These are phyloP conservation scores for Lithophane socia DNA, from an alignment of 2,888 invertebrate genomes.

Conservation along the genomic window DNA sequence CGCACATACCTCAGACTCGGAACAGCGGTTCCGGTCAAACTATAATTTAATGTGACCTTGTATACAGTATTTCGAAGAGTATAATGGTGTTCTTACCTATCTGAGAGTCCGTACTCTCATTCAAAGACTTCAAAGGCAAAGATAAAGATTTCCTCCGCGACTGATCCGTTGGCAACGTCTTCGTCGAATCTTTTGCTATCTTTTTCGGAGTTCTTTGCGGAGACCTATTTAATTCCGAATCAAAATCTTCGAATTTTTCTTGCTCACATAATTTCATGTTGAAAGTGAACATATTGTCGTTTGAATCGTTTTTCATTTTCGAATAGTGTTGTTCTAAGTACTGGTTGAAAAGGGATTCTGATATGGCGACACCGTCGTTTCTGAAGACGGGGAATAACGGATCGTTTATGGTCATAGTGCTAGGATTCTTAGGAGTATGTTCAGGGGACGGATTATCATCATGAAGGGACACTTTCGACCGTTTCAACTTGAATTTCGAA, in stretches of 20 bases:
- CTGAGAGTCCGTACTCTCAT: constrained; percentile 83
- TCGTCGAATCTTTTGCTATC: constrained; percentile 79
- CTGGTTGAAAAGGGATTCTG: constrained; percentile 93
- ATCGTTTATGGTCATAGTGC: constrained; percentile 94
- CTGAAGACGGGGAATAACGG: constrained; percentile 95
- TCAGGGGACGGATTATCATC: constrained; percentile 82
- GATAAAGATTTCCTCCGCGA: constrained; percentile 91
- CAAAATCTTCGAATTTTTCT: constrained; percentile 88
- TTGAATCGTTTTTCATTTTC: constrained; percentile 86
- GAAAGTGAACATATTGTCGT: constrained; percentile 85
- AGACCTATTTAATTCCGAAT: constrained; percentile 84
- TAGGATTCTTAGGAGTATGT: constrained; percentile 80
- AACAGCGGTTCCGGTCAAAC: too few relatives aligned
- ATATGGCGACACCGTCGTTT: constrained; percentile 93
- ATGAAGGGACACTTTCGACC: constrained; percentile 73
- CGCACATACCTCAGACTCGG: too few relatives aligned
- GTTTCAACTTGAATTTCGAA: constrained; percentile 88
- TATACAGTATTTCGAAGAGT: not conserved
- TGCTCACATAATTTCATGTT: constrained; percentile 82
- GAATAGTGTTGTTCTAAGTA: constrained; percentile 92
- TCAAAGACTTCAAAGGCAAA: constrained; percentile 93
- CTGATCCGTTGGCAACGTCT: constrained; percentile 80
- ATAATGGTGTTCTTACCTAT: constrained; percentile 55
- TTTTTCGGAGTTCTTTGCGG: constrained; percentile 87
- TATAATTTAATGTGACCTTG: not conserved